phyloP scores from a whole-genome alignment of 1,140 invertebrate genomes.

The Drosophila neocordata region DNA sequence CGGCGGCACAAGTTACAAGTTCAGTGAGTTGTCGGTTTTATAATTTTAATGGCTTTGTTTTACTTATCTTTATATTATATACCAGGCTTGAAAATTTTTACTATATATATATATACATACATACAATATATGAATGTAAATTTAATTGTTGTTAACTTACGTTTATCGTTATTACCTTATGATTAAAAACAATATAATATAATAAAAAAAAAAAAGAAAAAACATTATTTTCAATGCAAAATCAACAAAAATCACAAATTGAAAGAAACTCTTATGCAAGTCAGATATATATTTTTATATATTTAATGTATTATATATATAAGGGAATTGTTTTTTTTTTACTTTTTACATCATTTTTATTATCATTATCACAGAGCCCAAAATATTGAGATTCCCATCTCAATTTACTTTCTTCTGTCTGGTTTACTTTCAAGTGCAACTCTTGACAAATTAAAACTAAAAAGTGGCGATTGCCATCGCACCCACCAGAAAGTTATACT shows the following conservation, averaged over 20 bases:
- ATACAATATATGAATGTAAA: slow-evolving; percentile 59
- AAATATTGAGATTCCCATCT: slow-evolving; percentile 47
- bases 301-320: slow-evolving; percentile 9
- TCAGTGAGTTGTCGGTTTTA: slow-evolving; percentile 30
- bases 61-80: slow-evolving; percentile 3
- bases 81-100: slow-evolving; percentile 13
- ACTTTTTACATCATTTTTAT: slow-evolving; percentile 42
- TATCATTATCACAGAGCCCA: slow-evolving; percentile 21
- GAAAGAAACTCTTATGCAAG: slow-evolving; percentile 34
- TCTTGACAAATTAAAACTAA: slow-evolving; percentile 76
- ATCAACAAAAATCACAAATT: slow-evolving; percentile 19
- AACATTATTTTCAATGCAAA: slow-evolving; percentile 74
- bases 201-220: slow-evolving; percentile 52
- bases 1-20: slow-evolving; percentile 40
- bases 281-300: slow-evolving; percentile 31
- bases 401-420: slow-evolving; percentile 69
- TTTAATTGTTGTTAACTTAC: slow-evolving; percentile 77
- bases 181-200: slow-evolving; percentile 68
- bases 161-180: slow-evolving; percentile 69
- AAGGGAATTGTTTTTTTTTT: not conserved
- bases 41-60: slow-evolving; percentile 36
- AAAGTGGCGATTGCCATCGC: slow-evolving; percentile 67
- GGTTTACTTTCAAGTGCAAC: slow-evolving; percentile 65
- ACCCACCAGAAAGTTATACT: slow-evolving; percentile 50
- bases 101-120: slow-evolving; percentile 36